Evolutionary conservation across 2,113 vertebrate genomes (phyloP).

Genomic region (Beaufortia kweichowensis): DNA sequence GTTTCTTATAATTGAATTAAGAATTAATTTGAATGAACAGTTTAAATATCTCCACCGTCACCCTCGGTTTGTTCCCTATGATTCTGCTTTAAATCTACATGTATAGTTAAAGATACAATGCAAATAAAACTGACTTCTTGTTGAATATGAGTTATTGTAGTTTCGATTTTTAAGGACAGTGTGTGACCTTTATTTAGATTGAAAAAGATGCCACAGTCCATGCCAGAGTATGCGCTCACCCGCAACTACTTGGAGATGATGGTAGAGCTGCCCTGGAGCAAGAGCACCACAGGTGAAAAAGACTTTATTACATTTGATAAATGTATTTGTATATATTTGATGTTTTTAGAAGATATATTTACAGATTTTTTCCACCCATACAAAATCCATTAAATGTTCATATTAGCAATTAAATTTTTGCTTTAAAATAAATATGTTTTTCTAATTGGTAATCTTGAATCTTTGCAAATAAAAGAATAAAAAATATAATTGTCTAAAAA

Average conservation of each 20-base stretch:
- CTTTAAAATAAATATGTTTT: no score
- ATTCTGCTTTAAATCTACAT: no score
- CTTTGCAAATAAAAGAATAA: no score
- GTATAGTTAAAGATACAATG: no score
- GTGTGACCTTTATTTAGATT: slow-evolving; percentile 71
- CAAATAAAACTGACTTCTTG: not conserved
- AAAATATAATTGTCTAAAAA: no score
- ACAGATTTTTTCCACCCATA: not conserved
- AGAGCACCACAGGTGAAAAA: slow-evolving; percentile 85
- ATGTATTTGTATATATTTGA: not conserved
- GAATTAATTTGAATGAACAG: no score
- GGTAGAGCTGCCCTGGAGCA: slow-evolving; percentile 95
- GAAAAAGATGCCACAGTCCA: slow-evolving; percentile 98
- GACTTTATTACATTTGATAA: not conserved
- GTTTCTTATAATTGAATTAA: no score
- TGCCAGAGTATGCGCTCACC: slow-evolving; percentile 94
- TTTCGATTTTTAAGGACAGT: not conserved
- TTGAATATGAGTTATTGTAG: not conserved
- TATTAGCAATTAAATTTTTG: no score
- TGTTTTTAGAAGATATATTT: not conserved
- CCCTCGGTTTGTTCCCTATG: no score
- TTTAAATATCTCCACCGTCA: no score
- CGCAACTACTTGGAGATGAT: slow-evolving; percentile 97
- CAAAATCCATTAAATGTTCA: not conserved
- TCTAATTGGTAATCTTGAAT: no score